phyloP scores from a whole-genome alignment of 2,113 vertebrate species.

The Condylura cristata region DNA sequence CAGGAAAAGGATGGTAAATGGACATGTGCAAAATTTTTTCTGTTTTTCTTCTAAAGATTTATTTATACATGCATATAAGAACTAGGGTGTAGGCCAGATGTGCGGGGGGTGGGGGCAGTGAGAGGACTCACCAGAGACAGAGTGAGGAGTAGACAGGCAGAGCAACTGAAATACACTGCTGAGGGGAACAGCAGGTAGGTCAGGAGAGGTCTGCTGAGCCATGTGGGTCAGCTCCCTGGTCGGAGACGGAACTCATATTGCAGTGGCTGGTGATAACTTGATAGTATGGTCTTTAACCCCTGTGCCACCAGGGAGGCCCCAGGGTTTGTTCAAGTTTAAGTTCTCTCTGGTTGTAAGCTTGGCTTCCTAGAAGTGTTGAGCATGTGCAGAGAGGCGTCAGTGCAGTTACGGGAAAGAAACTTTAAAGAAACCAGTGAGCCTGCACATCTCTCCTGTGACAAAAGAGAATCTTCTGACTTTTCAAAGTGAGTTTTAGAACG shows the following conservation, averaged over 20 bases:
- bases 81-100: no score
- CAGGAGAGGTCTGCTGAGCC: no score
- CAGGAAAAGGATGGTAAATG: background rate
- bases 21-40: background rate
- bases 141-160: no score
- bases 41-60: background rate
- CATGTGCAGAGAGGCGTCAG: background rate
- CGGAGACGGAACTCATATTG: no score
- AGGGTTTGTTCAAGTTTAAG: background rate
- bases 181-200: no score
- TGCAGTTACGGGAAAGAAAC: background rate
- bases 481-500: constrained; percentile 52
- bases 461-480: constrained; percentile 14
- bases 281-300: no score
- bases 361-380: background rate
- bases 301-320: background rate
- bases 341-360: background rate
- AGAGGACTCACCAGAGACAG: no score
- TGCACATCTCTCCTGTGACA: background rate
- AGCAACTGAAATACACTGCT: no score
- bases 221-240: no score
- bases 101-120: no score
- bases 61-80: no score
- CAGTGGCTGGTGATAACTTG: no score
- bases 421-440: background rate